These are phyloP conservation scores for Hemithea aestivaria DNA, from an alignment of 2,888 invertebrate genomes.

Conservation along the genomic window DNA sequence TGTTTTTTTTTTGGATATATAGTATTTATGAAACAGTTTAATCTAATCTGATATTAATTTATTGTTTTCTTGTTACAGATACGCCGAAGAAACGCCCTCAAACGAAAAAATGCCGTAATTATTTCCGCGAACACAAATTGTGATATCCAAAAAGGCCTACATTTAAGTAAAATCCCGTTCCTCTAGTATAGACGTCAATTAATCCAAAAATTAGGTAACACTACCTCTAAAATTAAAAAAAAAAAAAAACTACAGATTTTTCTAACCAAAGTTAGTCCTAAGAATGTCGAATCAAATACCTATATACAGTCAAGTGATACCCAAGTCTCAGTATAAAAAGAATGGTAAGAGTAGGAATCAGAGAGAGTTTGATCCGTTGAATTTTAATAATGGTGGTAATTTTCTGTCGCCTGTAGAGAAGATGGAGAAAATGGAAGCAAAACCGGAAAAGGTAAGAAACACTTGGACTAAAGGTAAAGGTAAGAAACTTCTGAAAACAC, in stretches of 20 bases:
- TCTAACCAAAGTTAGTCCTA: slow-evolving; percentile 64
- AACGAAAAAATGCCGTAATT: not conserved
- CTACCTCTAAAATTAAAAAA: slow-evolving; percentile 11
- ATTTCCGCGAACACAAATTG: no score
- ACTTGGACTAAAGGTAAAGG: no score
- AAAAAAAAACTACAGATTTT: slow-evolving; percentile 23
- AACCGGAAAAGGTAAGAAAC: slow-evolving; percentile 26
- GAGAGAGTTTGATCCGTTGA: slow-evolving; percentile 82
- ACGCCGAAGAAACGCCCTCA: slow-evolving; percentile 5
- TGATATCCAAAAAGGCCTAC: no score
- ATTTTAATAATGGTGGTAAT: slow-evolving; percentile 79
- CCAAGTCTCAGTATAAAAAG: slow-evolving; percentile 64
- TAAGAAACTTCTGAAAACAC: no score
- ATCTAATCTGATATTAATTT: no score
- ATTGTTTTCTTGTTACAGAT: slow-evolving; percentile 21
- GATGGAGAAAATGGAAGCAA: slow-evolving; percentile 48
- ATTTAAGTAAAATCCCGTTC: no score
- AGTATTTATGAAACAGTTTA: no score
- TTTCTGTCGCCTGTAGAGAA: slow-evolving; percentile 48
- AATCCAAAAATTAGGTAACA: slow-evolving; percentile 6
- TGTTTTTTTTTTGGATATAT: no score
- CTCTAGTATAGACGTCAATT: no score
- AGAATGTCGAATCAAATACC: slow-evolving; percentile 72
- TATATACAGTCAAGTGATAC: slow-evolving; percentile 73
- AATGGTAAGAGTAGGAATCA: slow-evolving; percentile 37